Conservation (phyloP, 2,113 vertebrate species). For the Poicephalus meyeri region DNA sequence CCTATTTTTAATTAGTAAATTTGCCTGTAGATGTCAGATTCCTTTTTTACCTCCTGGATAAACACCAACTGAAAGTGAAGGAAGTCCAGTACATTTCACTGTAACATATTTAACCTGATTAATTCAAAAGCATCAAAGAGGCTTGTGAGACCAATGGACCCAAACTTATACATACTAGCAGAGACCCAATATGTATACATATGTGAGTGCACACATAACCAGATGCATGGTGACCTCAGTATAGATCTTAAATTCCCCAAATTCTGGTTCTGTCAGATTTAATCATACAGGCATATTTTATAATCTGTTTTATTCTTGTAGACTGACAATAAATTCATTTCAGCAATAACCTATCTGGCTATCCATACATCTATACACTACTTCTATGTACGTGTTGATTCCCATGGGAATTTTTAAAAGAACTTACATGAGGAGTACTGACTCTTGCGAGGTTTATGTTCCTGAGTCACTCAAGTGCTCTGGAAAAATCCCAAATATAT, state of each 20-base stretch:
- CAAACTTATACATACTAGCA: not conserved
- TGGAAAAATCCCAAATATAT: constrained; percentile 9
- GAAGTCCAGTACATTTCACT: not conserved
- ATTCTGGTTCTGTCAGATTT: not conserved
- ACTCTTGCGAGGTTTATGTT: not conserved
- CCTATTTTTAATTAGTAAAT: not conserved
- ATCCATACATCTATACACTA: not conserved
- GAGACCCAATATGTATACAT: not conserved
- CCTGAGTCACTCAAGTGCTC: not conserved
- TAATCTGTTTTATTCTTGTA: not conserved
- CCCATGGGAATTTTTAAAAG: not conserved
- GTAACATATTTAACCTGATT: not conserved
- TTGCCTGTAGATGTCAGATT: not conserved
- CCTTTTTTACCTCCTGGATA: not conserved
- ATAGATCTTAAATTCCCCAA: not conserved
- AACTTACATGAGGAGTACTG: not conserved
- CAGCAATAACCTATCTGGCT: not conserved
- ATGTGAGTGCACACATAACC: not conserved
- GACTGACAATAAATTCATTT: not conserved
- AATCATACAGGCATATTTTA: not conserved
- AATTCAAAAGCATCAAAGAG: not conserved
- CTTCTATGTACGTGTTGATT: not conserved
- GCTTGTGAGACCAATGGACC: not conserved
- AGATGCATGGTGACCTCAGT: not conserved
- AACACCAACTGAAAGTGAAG: not conserved